Conservation (phyloP, 2,797 vertebrate species). For the Phoebastria nigripes region DNA sequence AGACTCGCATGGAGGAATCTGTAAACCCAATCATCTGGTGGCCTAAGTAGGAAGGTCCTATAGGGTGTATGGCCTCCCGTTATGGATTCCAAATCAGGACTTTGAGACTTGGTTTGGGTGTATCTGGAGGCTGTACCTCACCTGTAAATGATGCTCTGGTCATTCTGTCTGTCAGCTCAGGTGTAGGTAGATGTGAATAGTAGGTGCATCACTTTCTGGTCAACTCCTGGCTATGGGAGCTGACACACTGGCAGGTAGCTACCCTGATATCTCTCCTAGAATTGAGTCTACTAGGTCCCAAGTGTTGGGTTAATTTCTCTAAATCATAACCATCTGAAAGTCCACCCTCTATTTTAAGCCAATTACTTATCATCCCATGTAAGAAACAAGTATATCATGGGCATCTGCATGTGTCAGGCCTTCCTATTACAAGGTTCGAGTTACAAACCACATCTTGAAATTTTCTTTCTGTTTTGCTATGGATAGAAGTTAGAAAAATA, state of each 20-base stretch:
- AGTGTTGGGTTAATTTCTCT: background rate
- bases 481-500: background rate
- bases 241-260: background rate
- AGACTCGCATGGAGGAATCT: background rate
- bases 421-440: background rate
- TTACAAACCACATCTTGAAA: background rate
- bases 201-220: background rate
- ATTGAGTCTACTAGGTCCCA: background rate
- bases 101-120: background rate
- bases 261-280: background rate
- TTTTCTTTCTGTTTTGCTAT: background rate
- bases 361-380: background rate
- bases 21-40: background rate
- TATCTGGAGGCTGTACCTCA: background rate
- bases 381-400: background rate
- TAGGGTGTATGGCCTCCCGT: accelerated
- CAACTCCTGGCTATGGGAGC: background rate
- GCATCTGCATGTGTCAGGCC: background rate
- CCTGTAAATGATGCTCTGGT: background rate
- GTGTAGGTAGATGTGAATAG: background rate
- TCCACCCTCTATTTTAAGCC: background rate
- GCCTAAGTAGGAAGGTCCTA: background rate
- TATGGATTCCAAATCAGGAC: background rate
- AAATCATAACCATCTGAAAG: background rate
- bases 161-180: background rate